Evolutionary conservation across 2,113 vertebrate genomes (phyloP), one percentile per base, ranked within the genome.

Genomic region (Eulacestoma nigropectus): DNA sequence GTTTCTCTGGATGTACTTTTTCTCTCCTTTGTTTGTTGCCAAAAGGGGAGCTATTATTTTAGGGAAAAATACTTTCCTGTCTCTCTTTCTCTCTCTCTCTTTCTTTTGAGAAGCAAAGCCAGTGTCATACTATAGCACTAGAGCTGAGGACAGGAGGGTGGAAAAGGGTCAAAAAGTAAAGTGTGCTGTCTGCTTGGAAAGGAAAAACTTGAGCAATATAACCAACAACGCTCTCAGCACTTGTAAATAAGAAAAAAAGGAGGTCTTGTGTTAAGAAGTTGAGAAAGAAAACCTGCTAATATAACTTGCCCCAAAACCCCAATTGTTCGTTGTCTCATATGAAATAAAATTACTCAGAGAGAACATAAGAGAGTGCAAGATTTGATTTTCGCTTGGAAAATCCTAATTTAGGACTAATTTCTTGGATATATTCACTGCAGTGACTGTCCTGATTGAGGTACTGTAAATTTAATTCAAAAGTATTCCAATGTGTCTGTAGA

Each of bases 41-140:
- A 96, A 90, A 96, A 95, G 73, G 41, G 65, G 88, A 97, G 69
- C 79, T 92, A 93, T 96, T 96, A 93, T 96, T 96, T 94, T 84
- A 90, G 56, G 21, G 72, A 81, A 93, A 96, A 94, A 94, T 84
- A 30, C 26, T 93, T 96, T 81, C 84, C 53, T 72, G 64, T 72
- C 46, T 89, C 49, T 74, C 33, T 78, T 42, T 63, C 63, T 72
- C 49, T 84, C 26, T 62, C 37, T 79, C 60, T 39, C 16, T 69
- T 46, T 77, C 59, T 88, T 90, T 84, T 67, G 56, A 92, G 88
- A 81, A 91, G 33, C 25, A 47, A 65, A 95, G 75, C 42, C 76
- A 78, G 32, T 89, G 49, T 83, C 86, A 75, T 90, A 67, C 77
- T 95, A 56, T 68, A 96, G 69, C 32, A 64, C 44, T 72, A 72